phyloP scores from a whole-genome alignment of 2,113 vertebrate species.

The Sylvia atricapilla region DNA sequence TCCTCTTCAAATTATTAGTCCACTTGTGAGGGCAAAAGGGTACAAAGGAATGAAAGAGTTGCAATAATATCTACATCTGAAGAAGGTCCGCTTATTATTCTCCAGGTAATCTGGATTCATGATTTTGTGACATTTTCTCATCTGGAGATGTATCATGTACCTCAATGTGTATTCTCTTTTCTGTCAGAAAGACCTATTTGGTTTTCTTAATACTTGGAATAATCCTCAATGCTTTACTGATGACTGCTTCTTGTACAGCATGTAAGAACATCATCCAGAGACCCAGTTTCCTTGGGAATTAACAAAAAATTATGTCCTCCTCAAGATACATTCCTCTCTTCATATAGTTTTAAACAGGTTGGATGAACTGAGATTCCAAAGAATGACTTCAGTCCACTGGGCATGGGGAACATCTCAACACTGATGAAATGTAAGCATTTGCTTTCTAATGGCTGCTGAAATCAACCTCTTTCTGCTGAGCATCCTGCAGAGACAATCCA shows the following conservation, averaged over 20 bases:
- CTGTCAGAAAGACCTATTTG: not conserved
- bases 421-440: not conserved
- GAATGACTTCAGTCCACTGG: not conserved
- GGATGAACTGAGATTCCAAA: not conserved
- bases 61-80: not conserved
- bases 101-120: not conserved
- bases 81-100: not conserved
- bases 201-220: not conserved
- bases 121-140: not conserved
- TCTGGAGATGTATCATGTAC: not conserved
- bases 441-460: not conserved
- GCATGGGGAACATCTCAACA: accelerated
- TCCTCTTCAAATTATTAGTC: not conserved
- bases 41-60: not conserved
- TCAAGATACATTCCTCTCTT: not conserved
- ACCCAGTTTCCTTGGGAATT: not conserved
- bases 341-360: not conserved
- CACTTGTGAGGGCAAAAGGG: not conserved
- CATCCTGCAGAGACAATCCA: not conserved
- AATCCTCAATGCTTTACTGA: not conserved
- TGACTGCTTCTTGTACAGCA: not conserved
- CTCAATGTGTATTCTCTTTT: not conserved
- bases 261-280: not conserved
- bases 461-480: not conserved
- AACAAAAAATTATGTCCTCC: not conserved